A percentile compares a stretch with the other conserved stretches of the same genome.
These are phyloP conservation scores for Pollenia labialis DNA, from an alignment of 2,888 invertebrate genomes.

Conservation along the genomic window DNA sequence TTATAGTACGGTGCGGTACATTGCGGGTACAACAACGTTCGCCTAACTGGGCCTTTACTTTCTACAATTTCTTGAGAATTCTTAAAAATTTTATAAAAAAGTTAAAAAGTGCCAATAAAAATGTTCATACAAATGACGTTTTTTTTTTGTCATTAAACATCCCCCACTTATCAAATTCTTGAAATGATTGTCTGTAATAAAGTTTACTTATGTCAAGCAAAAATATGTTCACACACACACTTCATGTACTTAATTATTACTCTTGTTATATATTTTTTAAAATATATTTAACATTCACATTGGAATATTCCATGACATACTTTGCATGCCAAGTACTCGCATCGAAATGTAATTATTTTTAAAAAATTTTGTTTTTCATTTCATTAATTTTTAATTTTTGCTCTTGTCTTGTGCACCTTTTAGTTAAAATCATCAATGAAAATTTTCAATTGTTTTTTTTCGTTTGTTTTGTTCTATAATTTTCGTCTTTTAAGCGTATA, in stretches of 20 bases:
- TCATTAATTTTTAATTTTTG: constrained; percentile 4
- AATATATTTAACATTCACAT: constrained; percentile 9
- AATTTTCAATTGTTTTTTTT: too few species aligned
- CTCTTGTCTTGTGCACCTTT: background rate
- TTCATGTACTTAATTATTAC: background rate
- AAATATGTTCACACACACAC: too few species aligned
- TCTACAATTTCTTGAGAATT: background rate
- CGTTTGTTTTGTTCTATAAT: too few species aligned
- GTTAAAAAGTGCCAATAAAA: background rate
- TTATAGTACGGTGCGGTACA: too few species aligned
- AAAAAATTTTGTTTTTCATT: constrained; percentile 17
- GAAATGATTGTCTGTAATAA: too few species aligned
- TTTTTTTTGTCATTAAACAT: background rate
- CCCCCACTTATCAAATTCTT: too few species aligned
- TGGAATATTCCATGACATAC: constrained; percentile 68
- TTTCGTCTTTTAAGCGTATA: too few species aligned
- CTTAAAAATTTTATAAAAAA: background rate
- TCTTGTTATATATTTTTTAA: background rate
- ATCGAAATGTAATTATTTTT: background rate
- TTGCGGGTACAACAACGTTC: too few species aligned
- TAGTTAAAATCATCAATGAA: background rate
- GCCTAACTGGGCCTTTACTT: too few species aligned
- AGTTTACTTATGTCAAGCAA: too few species aligned
- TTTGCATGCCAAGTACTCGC: constrained; percentile 46
- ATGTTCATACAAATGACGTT: background rate